These are phyloP conservation scores for Alligator sinensis DNA, from an alignment of 2,113 vertebrate genomes.

Conservation along the genomic window DNA sequence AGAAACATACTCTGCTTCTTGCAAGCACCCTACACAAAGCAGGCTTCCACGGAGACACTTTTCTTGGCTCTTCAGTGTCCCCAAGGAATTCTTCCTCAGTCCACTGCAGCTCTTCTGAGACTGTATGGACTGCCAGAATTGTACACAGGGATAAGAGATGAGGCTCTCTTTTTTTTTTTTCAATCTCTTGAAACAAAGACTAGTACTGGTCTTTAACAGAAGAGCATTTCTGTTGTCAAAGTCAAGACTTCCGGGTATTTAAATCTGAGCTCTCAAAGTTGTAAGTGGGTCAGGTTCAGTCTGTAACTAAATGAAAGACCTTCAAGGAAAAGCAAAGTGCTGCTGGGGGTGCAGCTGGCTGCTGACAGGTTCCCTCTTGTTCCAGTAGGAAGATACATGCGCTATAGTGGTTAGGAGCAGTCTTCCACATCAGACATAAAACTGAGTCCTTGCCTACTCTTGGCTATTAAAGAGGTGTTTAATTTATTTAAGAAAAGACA, in stretches of 20 bases:
- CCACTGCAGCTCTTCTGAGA: background rate
- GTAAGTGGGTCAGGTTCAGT: background rate
- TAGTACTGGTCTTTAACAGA: background rate
- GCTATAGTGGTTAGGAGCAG: background rate
- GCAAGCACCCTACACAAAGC: background rate
- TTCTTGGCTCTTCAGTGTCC: background rate
- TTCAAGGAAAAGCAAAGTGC: background rate
- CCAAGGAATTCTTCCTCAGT: background rate
- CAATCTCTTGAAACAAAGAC: background rate
- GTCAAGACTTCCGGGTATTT: background rate
- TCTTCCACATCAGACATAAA: fast-evolving
- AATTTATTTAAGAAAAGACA: background rate
- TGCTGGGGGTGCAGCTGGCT: background rate
- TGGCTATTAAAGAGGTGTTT: background rate
- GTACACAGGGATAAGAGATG: fast-evolving
- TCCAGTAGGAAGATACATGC: fast-evolving
- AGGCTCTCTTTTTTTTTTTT: background rate
- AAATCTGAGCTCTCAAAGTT: background rate
- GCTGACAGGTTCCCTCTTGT: background rate
- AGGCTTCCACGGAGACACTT: background rate
- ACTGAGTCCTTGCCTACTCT: background rate
- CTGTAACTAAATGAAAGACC: fast-evolving
- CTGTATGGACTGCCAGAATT: background rate
- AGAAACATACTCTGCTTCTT: background rate
- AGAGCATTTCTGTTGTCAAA: no score